Conservation (phyloP, 2,888 invertebrate genomes). For the Cerceris ruficornis region DNA sequence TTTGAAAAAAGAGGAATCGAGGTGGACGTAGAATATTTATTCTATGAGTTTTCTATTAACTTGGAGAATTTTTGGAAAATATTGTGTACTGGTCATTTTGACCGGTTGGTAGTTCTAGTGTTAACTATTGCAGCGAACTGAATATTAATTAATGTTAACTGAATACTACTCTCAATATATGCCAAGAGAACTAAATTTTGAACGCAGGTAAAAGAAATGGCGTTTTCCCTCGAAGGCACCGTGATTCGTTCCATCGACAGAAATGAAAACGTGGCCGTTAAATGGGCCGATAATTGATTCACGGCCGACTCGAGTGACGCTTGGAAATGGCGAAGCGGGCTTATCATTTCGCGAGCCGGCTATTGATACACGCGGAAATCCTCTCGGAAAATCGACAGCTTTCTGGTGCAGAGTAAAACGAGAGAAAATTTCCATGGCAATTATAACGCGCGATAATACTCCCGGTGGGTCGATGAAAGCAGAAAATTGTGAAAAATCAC, state of each 20-base stretch:
- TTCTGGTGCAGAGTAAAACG: slow-evolving; percentile 39
- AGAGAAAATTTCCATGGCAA: slow-evolving; percentile 22
- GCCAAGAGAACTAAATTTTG: no score
- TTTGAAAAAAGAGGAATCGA: no score
- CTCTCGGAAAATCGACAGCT: slow-evolving; percentile 28
- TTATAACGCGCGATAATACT: slow-evolving; percentile 2
- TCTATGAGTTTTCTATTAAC: no score
- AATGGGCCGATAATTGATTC: slow-evolving; percentile 53
- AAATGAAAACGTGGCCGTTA: slow-evolving; percentile 28
- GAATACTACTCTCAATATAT: not conserved
- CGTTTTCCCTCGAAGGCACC: not conserved
- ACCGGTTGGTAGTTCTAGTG: no score
- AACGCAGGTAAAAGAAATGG: no score
- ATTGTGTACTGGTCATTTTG: no score
- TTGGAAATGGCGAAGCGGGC: slow-evolving; percentile 20
- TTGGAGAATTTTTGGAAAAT: no score
- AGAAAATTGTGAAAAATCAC: no score
- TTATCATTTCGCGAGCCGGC: slow-evolving; percentile 41
- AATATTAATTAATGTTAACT: no score
- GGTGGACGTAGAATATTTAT: not conserved
- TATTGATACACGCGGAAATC: slow-evolving; percentile 54
- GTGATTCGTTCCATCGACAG: slow-evolving; percentile 2
- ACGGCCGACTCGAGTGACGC: slow-evolving; percentile 27
- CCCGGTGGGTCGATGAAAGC: not conserved
- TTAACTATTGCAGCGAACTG: no score